phyloP scores from a whole-genome alignment of 2,888 invertebrate genomes.

The Scaptomyza tumidula region DNA sequence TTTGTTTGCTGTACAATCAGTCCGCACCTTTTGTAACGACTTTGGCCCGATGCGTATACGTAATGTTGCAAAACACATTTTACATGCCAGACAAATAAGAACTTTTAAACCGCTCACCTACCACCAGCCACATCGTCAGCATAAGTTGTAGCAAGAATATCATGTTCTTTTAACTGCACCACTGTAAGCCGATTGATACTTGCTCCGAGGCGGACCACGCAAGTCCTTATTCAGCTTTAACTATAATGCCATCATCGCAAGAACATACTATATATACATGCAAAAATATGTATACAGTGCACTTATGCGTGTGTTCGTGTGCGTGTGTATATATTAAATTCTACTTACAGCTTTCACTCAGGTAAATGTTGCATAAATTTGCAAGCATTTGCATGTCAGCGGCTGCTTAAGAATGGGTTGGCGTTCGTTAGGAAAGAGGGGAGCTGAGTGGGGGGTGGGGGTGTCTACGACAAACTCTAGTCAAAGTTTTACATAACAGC shows the following conservation, averaged over 20 bases:
- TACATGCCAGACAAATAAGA: slow-evolving; percentile 23
- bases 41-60: slow-evolving; percentile 40
- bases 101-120: slow-evolving; percentile 18
- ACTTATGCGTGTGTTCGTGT: slow-evolving; percentile 1
- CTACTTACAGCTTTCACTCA: slow-evolving; percentile 54
- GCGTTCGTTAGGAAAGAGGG: no score
- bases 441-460: neutral
- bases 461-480: slow-evolving; percentile 13
- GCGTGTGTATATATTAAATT: slow-evolving; percentile 45
- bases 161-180: slow-evolving; percentile 30
- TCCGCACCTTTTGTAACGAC: neutral
- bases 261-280: slow-evolving; percentile 5
- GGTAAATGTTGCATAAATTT: slow-evolving; percentile 73
- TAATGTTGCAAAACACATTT: slow-evolving; percentile 42
- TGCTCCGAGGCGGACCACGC: slow-evolving; percentile 20
- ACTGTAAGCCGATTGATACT: slow-evolving; percentile 53
- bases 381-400: slow-evolving; percentile 73
- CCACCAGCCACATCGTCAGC: neutral
- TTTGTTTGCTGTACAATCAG: slow-evolving; percentile 9
- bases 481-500: slow-evolving; percentile 38
- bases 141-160: neutral
- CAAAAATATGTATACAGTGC: slow-evolving; percentile 9
- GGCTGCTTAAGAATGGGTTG: slow-evolving; percentile 7
- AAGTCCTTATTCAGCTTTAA: slow-evolving; percentile 34
- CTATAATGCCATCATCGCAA: slow-evolving; percentile 38